These are phyloP conservation scores for Rhagoletis pomonella DNA, from an alignment of 1,140 invertebrate species.

Conservation along the genomic window DNA sequence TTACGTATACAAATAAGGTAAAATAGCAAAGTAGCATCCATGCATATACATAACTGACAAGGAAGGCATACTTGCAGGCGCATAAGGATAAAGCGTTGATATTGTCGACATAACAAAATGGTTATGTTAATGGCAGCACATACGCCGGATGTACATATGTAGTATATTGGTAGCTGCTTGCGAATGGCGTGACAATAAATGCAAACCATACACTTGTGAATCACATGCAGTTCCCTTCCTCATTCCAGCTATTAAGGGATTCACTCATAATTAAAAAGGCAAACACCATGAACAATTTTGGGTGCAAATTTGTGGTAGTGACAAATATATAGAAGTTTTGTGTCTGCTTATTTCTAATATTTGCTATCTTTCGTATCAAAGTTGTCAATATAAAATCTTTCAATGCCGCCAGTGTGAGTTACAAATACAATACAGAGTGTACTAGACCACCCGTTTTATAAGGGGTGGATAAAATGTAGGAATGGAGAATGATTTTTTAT, in stretches of 20 bases:
- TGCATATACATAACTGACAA: background rate
- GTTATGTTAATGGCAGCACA: conserved; percentile 35
- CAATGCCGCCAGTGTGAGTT: no score
- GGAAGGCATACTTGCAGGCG: conserved; percentile 15
- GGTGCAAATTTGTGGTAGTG: background rate
- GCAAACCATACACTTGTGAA: background rate
- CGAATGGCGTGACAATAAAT: conserved; percentile 17
- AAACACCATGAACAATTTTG: background rate
- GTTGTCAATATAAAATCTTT: no score
- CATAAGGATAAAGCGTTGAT: background rate
- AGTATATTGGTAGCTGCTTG: background rate
- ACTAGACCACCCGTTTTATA: no score
- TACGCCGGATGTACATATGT: background rate
- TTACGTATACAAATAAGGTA: background rate
- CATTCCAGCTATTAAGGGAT: background rate
- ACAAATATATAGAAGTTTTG: no score
- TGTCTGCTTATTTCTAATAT: no score
- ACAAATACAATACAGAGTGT: no score
- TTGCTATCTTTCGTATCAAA: no score
- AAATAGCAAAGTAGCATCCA: background rate
- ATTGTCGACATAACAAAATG: background rate
- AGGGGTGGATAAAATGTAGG: no score
- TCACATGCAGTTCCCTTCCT: background rate
- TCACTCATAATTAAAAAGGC: conserved; percentile 3
- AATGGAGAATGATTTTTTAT: no score